These are phyloP conservation scores for Coleophora deauratella DNA, from an alignment of 2,888 invertebrate species.

Conservation along the genomic window DNA sequence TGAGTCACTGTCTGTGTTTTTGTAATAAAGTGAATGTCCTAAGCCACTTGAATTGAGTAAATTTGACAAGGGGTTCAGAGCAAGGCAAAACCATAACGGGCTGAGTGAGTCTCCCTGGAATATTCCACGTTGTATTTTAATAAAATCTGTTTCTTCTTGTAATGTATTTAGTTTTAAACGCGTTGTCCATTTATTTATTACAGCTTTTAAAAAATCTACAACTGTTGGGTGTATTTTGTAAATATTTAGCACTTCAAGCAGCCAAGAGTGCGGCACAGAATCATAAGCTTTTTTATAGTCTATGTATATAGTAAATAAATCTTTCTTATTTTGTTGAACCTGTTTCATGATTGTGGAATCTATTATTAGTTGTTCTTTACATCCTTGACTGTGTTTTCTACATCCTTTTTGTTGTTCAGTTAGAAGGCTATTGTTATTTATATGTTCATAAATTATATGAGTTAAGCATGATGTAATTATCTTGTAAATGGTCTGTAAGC, in stretches of 20 bases:
- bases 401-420: too few relatives aligned
- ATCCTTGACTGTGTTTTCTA: constrained; percentile 1
- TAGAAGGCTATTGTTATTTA: constrained; percentile 1
- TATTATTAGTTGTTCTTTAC: constrained; percentile 1
- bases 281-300: constrained; percentile 22
- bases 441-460: constrained; percentile 14
- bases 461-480: constrained; percentile 11
- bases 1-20: neutral
- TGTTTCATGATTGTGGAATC: constrained; percentile 12
- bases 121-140: constrained; percentile 17
- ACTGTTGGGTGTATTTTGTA: constrained; percentile 17
- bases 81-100: constrained; percentile 12
- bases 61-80: constrained; percentile 1
- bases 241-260: constrained; percentile 13
- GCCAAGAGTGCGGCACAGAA: constrained; percentile 19
- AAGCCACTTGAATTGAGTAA: neutral
- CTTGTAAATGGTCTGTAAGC: neutral
- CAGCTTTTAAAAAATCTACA: constrained; percentile 1
- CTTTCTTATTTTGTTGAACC: constrained; percentile 5
- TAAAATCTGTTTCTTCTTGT: too few relatives aligned
- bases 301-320: constrained; percentile 15
- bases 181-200: constrained; percentile 13
- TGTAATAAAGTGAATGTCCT: neutral
- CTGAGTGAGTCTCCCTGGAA: constrained; percentile 17
- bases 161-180: constrained; percentile 5